Evolutionary conservation across 2,113 vertebrate genomes (phyloP).

Genomic region (Petromus typicus): DNA sequence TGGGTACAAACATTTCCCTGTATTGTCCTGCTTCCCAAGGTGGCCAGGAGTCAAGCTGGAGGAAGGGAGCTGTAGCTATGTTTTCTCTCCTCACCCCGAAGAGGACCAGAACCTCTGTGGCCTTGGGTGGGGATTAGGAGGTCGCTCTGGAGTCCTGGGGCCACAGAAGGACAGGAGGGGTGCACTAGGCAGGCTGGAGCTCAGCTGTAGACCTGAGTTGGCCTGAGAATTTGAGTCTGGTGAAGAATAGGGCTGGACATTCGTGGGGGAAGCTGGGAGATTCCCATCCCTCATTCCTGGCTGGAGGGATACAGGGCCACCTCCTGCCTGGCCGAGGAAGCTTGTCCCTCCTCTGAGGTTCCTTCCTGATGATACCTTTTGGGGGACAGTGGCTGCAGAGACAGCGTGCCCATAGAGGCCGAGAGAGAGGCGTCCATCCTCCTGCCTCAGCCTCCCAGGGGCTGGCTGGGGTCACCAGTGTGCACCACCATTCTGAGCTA

Average conservation of each 20-base stretch:
- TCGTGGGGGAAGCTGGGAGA: neutral
- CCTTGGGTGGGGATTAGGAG: neutral
- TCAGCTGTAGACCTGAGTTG: neutral
- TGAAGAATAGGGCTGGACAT: neutral
- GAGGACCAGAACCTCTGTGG: neutral
- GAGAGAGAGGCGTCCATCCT: neutral
- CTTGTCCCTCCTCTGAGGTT: neutral
- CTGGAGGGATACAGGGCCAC: neutral
- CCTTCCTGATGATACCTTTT: neutral
- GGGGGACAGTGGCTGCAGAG: neutral
- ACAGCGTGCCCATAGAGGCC: neutral
- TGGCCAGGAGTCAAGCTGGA: conserved; percentile 60
- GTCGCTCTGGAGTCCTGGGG: neutral
- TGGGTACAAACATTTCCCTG: conserved; percentile 80
- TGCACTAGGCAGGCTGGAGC: neutral
- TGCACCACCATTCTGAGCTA: neutral
- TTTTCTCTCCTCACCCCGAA: neutral
- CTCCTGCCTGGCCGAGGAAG: neutral
- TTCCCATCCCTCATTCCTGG: neutral
- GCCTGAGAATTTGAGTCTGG: neutral
- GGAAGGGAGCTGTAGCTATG: neutral
- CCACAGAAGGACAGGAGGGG: neutral
- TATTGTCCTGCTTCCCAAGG: conserved; percentile 72
- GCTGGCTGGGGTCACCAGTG: neutral
- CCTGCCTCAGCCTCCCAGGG: neutral